phyloP scores from a whole-genome alignment of 2,113 vertebrate genomes.

The Stictonetta naevosa region DNA sequence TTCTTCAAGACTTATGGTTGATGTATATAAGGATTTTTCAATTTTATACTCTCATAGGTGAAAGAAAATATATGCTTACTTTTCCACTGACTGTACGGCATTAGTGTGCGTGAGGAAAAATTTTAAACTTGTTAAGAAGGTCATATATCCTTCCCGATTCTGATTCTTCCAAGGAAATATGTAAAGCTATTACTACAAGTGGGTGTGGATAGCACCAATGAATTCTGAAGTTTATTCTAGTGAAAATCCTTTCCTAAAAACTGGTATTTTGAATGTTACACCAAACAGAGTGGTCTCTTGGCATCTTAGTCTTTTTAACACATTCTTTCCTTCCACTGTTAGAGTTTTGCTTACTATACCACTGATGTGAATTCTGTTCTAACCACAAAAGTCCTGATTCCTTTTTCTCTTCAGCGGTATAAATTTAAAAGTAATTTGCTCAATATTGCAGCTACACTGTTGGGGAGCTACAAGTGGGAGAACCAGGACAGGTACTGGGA shows the following conservation, averaged over 20 bases:
- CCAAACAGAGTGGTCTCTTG: background rate
- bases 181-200: background rate
- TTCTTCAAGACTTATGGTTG: background rate
- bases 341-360: background rate
- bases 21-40: background rate
- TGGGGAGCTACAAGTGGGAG: background rate
- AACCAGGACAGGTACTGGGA: background rate
- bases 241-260: background rate
- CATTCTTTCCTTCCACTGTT: background rate
- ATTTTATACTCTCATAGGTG: background rate
- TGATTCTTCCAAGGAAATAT: background rate
- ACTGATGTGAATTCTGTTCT: background rate
- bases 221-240: background rate
- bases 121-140: background rate
- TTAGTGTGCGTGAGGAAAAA: background rate
- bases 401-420: background rate
- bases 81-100: background rate
- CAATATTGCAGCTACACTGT: background rate
- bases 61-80: background rate
- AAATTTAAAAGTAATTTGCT: conserved; percentile 25
- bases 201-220: background rate
- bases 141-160: background rate
- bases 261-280: background rate
- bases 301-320: background rate
- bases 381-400: background rate